phyloP scores from a whole-genome alignment of 2,888 invertebrate species.

The Bugulina stolonifera region DNA sequence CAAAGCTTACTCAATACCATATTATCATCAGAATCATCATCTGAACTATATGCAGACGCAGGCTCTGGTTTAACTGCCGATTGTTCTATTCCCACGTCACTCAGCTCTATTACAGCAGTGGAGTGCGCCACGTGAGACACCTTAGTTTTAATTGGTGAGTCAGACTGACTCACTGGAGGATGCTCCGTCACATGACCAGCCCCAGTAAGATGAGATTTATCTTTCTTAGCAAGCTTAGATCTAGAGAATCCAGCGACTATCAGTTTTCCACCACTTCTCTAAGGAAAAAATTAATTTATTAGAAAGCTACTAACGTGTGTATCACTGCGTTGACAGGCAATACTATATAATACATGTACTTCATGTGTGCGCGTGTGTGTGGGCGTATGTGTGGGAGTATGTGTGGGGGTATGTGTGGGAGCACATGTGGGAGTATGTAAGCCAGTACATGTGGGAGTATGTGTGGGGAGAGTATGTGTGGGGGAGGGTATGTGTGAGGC shows the following conservation, averaged over 20 bases:
- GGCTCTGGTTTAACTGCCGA: background rate
- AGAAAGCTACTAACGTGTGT: too few relatives aligned
- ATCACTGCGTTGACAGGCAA: too few relatives aligned
- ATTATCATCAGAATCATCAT: background rate
- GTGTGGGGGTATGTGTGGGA: too few relatives aligned
- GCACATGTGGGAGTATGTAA: too few relatives aligned
- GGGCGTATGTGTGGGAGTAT: too few relatives aligned
- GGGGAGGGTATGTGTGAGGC: background rate
- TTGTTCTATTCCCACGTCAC: background rate
- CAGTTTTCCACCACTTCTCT: background rate
- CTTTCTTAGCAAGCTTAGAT: background rate
- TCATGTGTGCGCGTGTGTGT: too few relatives aligned
- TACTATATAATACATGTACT: too few relatives aligned
- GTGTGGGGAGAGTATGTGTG: background rate
- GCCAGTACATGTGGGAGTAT: too few relatives aligned
- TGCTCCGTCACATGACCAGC: background rate
- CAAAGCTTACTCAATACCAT: background rate
- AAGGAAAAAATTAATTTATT: background rate
- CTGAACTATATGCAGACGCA: background rate
- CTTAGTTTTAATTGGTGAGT: background rate
- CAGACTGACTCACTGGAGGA: background rate
- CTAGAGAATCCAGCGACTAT: background rate
- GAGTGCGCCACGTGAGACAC: background rate
- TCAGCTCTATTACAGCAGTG: background rate
- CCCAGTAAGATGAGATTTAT: background rate